These are phyloP conservation scores for Glaucidium brasilianum DNA, from an alignment of 2,113 vertebrate genomes.

Conservation along the genomic window DNA sequence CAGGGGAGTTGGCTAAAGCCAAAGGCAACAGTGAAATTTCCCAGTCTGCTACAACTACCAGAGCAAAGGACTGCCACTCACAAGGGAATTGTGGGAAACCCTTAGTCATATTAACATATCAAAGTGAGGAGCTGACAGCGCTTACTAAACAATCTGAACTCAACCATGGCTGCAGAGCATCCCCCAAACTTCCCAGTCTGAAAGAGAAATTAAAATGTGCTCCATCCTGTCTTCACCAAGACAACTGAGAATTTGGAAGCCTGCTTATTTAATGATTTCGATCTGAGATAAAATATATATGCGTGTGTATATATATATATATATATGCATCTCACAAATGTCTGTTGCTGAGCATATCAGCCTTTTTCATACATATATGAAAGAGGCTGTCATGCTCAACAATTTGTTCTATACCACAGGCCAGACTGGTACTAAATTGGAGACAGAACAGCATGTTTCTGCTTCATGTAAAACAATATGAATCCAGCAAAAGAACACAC, in stretches of 20 bases:
- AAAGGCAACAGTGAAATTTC: conserved; percentile 74
- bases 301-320: not conserved
- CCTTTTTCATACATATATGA: not conserved
- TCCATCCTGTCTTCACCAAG: conserved; percentile 24
- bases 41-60: conserved; percentile 69
- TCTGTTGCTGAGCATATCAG: not conserved
- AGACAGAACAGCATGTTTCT: conserved; percentile 12
- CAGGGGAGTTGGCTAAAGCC: conserved; percentile 74
- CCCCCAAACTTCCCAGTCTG: not conserved
- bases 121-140: conserved; percentile 73
- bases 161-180: conserved; percentile 40
- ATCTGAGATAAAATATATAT: conserved; percentile 61
- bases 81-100: conserved; percentile 54
- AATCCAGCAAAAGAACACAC: not conserved
- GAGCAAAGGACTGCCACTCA: conserved; percentile 70
- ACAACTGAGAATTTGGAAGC: conserved; percentile 59
- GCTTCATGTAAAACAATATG: not conserved
- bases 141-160: conserved; percentile 61
- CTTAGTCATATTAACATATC: conserved; percentile 81
- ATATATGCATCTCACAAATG: not conserved
- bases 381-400: conserved; percentile 39
- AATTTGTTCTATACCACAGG: conserved; percentile 46
- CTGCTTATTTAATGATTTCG: conserved; percentile 77
- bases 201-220: not conserved
- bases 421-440: conserved; percentile 46